Evolutionary conservation across 37 sponge, comb jelly and placozoan genomes (phyloP).

Genomic region (Spongilla lacustris): DNA sequence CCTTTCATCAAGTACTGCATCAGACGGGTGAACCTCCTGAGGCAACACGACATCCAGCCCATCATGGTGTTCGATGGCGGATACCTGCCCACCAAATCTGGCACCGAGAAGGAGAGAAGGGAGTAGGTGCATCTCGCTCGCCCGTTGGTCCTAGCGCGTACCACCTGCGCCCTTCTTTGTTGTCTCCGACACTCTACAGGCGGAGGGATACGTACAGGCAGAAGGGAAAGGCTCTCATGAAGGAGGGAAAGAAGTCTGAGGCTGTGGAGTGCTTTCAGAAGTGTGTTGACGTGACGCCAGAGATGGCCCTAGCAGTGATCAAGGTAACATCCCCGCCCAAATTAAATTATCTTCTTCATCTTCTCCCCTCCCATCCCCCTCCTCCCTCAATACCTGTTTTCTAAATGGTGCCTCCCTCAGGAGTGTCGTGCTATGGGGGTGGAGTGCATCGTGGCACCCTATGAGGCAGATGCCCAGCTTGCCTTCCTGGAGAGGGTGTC

Average conservation of each 20-base stretch:
- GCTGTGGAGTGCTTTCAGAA: conserved; percentile 95
- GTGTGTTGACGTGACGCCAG: conserved; percentile 91
- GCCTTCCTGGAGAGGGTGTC: conserved; percentile 83
- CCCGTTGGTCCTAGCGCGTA: background rate
- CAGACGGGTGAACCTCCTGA: conserved; percentile 87
- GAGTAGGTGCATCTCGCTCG: conserved; percentile 26
- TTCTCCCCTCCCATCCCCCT: background rate
- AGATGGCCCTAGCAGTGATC: conserved; percentile 92
- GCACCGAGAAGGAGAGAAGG: conserved; percentile 83
- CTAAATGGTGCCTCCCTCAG: too few species aligned
- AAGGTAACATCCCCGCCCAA: too few species aligned
- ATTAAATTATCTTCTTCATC: too few species aligned
- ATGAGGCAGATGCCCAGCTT: conserved; percentile 98
- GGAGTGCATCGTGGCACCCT: conserved; percentile 96
- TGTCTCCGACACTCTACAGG: conserved; percentile 49
- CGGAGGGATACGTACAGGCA: conserved; percentile 62
- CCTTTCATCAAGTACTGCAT: conserved; percentile 93
- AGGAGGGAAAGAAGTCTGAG: conserved; percentile 82
- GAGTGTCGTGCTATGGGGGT: conserved; percentile 80
- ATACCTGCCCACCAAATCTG: conserved; percentile 82
- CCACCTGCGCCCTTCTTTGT: background rate
- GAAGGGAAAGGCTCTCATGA: conserved; percentile 83
- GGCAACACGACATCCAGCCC: conserved; percentile 74
- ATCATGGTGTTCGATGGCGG: conserved; percentile 97
- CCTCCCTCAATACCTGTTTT: too few species aligned